Evolutionary conservation across 2,113 vertebrate genomes (phyloP), one percentile per base, ranked within the genome.

Genomic region (Morone saxatilis): DNA sequence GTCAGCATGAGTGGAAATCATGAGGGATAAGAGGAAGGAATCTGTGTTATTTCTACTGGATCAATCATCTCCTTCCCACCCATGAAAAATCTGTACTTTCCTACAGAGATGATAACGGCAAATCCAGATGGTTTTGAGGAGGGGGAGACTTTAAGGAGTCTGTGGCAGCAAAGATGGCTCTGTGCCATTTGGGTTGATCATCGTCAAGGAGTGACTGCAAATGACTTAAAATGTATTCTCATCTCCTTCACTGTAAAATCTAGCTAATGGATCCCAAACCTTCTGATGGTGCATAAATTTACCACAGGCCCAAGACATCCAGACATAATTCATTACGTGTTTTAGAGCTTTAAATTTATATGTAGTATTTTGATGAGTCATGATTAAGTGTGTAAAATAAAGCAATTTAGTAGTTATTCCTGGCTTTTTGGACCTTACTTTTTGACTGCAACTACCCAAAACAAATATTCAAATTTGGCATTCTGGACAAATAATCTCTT

Each of bases 221-320:
- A 31, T 31, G 48, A 69, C 59, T 83, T 51, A 81, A 88, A 85
- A 71, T 74, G 77, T 80, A 63, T 73, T 83, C 62, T 89, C 77
- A 87, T 91, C 54, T 72, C 8, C 73, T 83, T 74, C 66, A 62
- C 14, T 77, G n/a, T 4, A 70, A 71, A 65, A 74, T 75, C 63
- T 11, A 43, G 19, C 56, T 89, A 88, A 91, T 87, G 68, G 63
- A 76, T 76, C 16, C 17, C 2, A 69, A 68, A 71, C 60, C n/a
- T 74, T 71, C 1, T 69, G 43, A 80, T 82, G 62, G 47, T 51
- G 12, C 20, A 63, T 14, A 86, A 78, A 79, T 71, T n/a, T 14
- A 76, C 51, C 22, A 62, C 36, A 40, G 7, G n/a, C 17, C 50
- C n/a, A 17, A 53, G 22, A 78, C 17, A 7, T 6, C 0, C 38